A percentile compares a stretch with the other conserved stretches of the same genome.
Conservation (phyloP, 2,797 vertebrate genomes). For the Cryptoblepharus egeriae region DNA sequence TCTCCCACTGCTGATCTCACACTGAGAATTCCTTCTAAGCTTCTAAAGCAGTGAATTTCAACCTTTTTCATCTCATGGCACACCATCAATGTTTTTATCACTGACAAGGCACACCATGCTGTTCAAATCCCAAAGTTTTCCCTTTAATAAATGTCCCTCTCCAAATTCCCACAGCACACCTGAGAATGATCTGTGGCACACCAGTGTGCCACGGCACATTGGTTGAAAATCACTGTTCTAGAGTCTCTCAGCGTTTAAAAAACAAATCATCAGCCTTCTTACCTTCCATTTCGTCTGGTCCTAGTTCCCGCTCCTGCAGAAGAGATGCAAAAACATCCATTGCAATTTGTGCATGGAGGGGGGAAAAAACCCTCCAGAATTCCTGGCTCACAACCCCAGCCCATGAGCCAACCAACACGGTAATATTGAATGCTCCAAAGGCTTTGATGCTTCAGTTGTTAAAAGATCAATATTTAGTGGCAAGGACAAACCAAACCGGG, state of each 20-base stretch:
- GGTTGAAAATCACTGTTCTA: too few species aligned
- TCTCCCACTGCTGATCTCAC: background rate
- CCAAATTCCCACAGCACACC: too few species aligned
- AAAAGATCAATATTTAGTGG: background rate
- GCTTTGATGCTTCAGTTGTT: background rate
- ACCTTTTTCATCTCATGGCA: too few species aligned
- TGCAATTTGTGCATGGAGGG: background rate
- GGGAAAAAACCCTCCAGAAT: background rate
- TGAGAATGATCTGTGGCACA: too few species aligned
- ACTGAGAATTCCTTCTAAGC: background rate
- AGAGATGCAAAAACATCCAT: slow-evolving; percentile 12
- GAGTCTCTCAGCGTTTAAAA: background rate
- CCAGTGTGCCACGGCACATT: too few species aligned
- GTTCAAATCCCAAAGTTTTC: too few species aligned
- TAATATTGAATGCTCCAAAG: background rate
- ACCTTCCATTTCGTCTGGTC: slow-evolving; percentile 43
- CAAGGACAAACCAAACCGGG: slow-evolving; percentile 4
- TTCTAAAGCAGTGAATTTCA: too few species aligned
- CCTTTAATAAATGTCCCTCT: too few species aligned
- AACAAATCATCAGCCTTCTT: background rate
- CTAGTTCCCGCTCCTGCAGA: slow-evolving; percentile 32
- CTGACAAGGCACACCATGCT: too few species aligned
- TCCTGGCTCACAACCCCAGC: background rate
- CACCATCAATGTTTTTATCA: too few species aligned
- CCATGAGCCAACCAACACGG: background rate